Evolutionary conservation across 2,113 vertebrate genomes (phyloP).

Genomic region (Dasyurus viverrinus): DNA sequence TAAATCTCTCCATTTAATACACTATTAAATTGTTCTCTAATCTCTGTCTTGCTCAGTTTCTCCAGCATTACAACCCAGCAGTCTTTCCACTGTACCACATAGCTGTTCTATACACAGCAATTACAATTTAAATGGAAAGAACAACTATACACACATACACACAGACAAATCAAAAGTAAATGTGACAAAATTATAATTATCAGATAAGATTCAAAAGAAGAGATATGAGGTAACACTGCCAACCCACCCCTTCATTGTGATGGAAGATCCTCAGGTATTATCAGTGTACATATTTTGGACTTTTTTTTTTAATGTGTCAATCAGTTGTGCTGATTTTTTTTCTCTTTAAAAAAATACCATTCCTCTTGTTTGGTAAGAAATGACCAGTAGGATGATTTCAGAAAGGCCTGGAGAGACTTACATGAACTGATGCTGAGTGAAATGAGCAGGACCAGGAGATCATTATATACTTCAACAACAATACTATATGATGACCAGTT

Average conservation of each 20-base stretch:
- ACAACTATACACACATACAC: background rate
- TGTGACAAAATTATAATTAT: background rate
- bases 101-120: background rate
- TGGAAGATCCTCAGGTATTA: background rate
- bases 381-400: no score
- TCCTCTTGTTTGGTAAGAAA: no score
- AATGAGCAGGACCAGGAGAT: no score
- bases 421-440: no score
- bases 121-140: background rate
- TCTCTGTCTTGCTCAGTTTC: no score
- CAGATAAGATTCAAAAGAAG: background rate
- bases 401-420: no score
- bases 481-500: no score
- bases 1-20: no score
- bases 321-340: background rate
- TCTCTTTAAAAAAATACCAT: background rate
- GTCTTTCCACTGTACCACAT: no score
- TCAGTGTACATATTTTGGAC: background rate
- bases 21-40: no score
- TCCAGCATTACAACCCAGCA: no score
- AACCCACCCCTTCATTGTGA: background rate
- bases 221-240: background rate
- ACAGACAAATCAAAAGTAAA: background rate
- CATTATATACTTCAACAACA: no score
- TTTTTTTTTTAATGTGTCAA: background rate